Conservation (phyloP, 2,888 invertebrate species). For the Eristalis pertinax region DNA sequence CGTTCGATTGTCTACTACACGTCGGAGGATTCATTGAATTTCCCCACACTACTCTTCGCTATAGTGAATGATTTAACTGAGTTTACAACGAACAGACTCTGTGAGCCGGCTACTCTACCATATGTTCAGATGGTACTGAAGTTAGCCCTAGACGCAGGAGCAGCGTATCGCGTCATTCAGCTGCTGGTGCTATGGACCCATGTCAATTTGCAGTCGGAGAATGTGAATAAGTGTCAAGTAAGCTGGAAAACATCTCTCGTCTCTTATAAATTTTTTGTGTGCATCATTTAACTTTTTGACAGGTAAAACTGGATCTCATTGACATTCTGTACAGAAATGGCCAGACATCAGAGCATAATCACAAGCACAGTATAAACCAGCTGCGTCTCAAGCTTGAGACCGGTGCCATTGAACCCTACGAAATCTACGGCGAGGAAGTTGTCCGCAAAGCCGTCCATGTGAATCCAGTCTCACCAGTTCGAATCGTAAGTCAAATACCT, state of each 20-base stretch:
- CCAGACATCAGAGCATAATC: background rate
- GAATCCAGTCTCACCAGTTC: constrained; percentile 73
- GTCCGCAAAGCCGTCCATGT: constrained; percentile 75
- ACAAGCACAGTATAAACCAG: background rate
- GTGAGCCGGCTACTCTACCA: constrained; percentile 74
- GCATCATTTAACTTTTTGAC: no score
- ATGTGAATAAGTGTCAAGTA: constrained; percentile 76
- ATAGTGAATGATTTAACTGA: constrained; percentile 76
- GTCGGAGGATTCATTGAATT: constrained; percentile 75
- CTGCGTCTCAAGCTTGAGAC: constrained; percentile 8
- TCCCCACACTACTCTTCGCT: constrained; percentile 75
- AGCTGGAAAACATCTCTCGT: background rate
- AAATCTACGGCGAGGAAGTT: constrained; percentile 73
- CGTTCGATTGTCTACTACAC: constrained; percentile 74
- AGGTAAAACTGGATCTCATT: constrained; percentile 73
- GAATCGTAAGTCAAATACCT: constrained; percentile 66
- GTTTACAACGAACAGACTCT: constrained; percentile 78
- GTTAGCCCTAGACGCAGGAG: constrained; percentile 75
- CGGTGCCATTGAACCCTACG: constrained; percentile 32
- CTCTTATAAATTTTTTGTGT: no score
- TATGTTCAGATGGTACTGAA: constrained; percentile 76
- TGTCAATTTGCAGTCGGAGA: constrained; percentile 79
- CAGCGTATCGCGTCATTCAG: constrained; percentile 77
- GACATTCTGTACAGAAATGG: constrained; percentile 74
- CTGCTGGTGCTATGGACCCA: constrained; percentile 77